phyloP scores from a whole-genome alignment of 2,113 vertebrate genomes.

The Cranoglanis bouderius region DNA sequence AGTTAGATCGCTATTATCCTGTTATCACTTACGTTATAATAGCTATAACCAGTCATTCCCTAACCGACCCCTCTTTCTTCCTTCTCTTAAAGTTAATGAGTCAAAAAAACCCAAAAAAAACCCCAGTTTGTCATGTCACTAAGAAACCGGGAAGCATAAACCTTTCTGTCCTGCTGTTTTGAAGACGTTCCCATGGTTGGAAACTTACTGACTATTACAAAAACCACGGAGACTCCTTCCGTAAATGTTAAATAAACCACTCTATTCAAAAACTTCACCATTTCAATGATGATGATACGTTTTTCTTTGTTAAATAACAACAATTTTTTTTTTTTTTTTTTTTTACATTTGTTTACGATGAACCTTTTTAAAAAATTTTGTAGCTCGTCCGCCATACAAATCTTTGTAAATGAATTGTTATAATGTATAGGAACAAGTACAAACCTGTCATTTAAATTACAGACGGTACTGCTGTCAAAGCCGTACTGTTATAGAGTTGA shows the following conservation, averaged over 20 bases:
- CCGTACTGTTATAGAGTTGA: background rate
- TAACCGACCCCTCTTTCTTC: too few relatives aligned
- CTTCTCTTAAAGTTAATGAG: too few relatives aligned
- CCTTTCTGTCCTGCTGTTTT: background rate
- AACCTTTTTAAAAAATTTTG: background rate
- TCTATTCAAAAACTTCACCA: background rate
- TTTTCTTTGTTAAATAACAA: background rate
- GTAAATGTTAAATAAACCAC: background rate
- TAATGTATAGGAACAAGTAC: background rate
- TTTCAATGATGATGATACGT: background rate
- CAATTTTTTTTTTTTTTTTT: background rate
- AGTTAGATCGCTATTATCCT: too few relatives aligned
- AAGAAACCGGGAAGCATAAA: background rate
- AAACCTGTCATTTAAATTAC: background rate
- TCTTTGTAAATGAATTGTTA: background rate
- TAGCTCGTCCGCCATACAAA: background rate
- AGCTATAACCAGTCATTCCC: too few relatives aligned
- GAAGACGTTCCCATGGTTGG: background rate
- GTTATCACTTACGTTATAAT: too few relatives aligned
- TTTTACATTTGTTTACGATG: background rate
- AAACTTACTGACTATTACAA: background rate
- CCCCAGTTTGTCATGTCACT: background rate
- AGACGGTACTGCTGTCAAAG: background rate
- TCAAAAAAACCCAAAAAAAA: background rate
- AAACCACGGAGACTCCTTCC: background rate